These are phyloP conservation scores for Gallinago media DNA, from an alignment of 2,113 vertebrate genomes.

Conservation along the genomic window DNA sequence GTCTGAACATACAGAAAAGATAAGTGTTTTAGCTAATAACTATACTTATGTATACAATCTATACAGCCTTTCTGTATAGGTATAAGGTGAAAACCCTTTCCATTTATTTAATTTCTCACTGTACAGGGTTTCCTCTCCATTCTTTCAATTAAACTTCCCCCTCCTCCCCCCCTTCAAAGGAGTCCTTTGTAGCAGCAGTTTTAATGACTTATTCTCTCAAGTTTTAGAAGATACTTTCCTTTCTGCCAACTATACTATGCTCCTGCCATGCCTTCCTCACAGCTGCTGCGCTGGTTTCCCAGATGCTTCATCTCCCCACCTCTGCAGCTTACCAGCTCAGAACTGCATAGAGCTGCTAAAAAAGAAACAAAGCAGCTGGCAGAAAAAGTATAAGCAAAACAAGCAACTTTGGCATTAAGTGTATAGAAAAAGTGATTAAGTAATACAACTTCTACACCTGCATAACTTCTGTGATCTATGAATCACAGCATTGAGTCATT, in stretches of 20 bases:
- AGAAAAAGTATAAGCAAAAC: neutral
- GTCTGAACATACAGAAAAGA: neutral
- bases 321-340: neutral
- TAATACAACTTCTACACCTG: neutral
- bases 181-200: neutral
- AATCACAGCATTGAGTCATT: neutral
- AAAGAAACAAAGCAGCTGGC: constrained; percentile 9
- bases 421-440: neutral
- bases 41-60: neutral
- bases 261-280: neutral
- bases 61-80: neutral
- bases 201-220: neutral
- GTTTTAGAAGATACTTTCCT: neutral
- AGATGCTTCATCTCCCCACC: neutral
- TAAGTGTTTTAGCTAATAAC: neutral
- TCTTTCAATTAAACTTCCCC: neutral
- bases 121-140: neutral
- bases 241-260: neutral
- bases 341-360: neutral
- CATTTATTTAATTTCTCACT: neutral
- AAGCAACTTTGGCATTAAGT: neutral
- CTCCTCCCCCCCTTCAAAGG: neutral
- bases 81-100: neutral
- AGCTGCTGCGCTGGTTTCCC: neutral
- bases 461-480: neutral